Percentiles rank a stretch among this genome's conserved stretches.
Conservation (phyloP, 2,113 vertebrate genomes). For the Toxostoma redivivum region DNA sequence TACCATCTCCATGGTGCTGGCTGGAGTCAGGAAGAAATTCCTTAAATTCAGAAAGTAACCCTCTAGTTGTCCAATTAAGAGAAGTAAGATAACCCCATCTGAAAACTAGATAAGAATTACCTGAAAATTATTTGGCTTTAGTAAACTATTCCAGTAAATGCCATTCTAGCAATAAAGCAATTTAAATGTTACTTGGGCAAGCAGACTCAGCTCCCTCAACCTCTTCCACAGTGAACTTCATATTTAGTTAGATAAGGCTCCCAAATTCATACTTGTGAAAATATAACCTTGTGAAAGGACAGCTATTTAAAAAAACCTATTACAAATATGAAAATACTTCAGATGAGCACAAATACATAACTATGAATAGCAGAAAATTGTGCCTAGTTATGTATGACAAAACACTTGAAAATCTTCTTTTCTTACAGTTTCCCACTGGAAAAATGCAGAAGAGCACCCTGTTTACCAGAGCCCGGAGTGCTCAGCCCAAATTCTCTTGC, state of each 20-base stretch:
- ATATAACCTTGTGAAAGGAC: background rate
- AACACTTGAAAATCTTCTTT: background rate
- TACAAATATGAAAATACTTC: background rate
- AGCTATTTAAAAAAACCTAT: background rate
- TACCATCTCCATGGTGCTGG: slow-evolving; percentile 82
- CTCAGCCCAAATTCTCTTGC: background rate
- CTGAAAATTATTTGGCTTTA: background rate
- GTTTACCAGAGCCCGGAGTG: background rate
- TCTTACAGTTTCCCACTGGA: background rate
- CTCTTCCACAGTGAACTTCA: background rate
- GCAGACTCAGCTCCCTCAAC: background rate
- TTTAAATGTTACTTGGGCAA: background rate
- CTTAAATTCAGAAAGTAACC: slow-evolving; percentile 88
- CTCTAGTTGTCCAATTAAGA: slow-evolving; percentile 90
- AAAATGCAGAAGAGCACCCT: background rate
- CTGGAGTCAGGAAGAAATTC: slow-evolving; percentile 83
- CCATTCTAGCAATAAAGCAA: background rate
- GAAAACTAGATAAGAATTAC: slow-evolving; percentile 77
- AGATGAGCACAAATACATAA: accelerated
- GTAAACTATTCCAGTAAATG: background rate
- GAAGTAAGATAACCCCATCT: slow-evolving; percentile 89
- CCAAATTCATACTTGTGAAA: background rate
- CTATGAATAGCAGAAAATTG: background rate
- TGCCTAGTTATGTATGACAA: background rate
- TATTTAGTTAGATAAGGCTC: background rate